Base-by-base conservation (phyloP, 2,797 vertebrate species). In the Cynopterus sphinx region DNA sequence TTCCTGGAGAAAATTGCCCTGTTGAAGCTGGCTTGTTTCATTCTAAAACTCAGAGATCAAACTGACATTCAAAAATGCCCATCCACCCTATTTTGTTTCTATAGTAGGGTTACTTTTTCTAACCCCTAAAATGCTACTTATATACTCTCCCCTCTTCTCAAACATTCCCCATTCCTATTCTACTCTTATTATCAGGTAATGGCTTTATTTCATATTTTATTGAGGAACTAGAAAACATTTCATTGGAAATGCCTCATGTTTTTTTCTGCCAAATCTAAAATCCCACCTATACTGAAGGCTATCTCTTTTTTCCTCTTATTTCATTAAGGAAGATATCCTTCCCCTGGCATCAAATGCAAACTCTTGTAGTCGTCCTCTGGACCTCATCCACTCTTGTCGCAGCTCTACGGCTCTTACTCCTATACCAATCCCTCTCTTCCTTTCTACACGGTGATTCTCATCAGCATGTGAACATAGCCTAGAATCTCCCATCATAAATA, bases 401-500 rank as follows among this genome's bases (percentile, higher is more conserved):
- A 78, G 4, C 67, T 51, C 21, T 77, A 0, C 33, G 33, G 15
- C 3, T 70, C 36, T 63, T 28, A 10, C 5, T 90, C 33, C 10
- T 55, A 33, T 12, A 28, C 31, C 78, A 83, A 82, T 79, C 33
- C 51, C 41, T 78, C 28, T 95, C n/a, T 68, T 36, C 7, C 33
- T 13, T 86, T 79, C 33, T 19, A 41, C 19, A 73, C 28, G 22
- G 55, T 90, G 19, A 51, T 89, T 65, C 36, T 41, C 53, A 36
- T 55, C 26, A 84, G 24, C 61, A 19, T 55, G 31, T 55, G 70
- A 91, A 82, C 33, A 53, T 16, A 74, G 53, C 46, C 46, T 74
- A 57, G 36, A 89, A n/a, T 67, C 51, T 87, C 19, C 49, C 22
- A 53, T 57, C 53, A 53, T 93, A 92, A 81, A 96, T 96, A 94